Evolutionary conservation across 2,797 vertebrate genomes (phyloP), one percentile per base, ranked within the genome.

Genomic region (Malurus splendens): DNA sequence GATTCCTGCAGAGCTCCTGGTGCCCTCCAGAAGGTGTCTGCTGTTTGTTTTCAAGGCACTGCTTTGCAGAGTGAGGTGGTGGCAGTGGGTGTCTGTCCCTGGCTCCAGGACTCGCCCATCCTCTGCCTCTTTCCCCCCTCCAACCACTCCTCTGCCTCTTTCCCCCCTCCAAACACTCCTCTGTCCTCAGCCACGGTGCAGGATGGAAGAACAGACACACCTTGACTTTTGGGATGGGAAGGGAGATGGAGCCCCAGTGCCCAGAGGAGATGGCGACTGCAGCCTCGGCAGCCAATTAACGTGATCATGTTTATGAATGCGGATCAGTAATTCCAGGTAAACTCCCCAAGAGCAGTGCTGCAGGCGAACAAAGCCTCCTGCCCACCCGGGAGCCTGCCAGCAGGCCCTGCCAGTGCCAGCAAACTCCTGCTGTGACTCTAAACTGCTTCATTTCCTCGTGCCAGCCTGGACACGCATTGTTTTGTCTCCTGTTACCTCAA

Each of bases 301-400:
- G 2, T 50, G 86, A 88, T 94, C 96, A 95, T 96, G 96, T 94
- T 96, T 91, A 90, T 96, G 96, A 96, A 97, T 96, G 92, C 0
- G 6, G 87, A 96, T 94, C 91, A 95, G 94, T 83, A 91, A 96
- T 96, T 97, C 92, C 94, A 96, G 95, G 94, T 96, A 94, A 90
- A 86, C 78, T 93, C 90, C 91, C 92, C 0, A 22, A n/a, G 93
- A 81, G 74, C 73, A 24, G 41, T 41, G 91, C 89, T 20, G 70
- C 3, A 4, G 86, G 82, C 65, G 4, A 94, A 94, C 93, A 81
- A 94, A 95, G 88, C 92, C 79, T 91, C 67, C 72, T 10, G 54
- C 75, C 65, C 8, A 27, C 82, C 70, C 3, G 3, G 92, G 92
- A 91, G 62, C 68, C 42, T 1, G 68, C 86, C 82, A 79, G 52